Evolutionary conservation across 2,113 vertebrate species (phyloP).

Genomic region (Garra rufa): DNA sequence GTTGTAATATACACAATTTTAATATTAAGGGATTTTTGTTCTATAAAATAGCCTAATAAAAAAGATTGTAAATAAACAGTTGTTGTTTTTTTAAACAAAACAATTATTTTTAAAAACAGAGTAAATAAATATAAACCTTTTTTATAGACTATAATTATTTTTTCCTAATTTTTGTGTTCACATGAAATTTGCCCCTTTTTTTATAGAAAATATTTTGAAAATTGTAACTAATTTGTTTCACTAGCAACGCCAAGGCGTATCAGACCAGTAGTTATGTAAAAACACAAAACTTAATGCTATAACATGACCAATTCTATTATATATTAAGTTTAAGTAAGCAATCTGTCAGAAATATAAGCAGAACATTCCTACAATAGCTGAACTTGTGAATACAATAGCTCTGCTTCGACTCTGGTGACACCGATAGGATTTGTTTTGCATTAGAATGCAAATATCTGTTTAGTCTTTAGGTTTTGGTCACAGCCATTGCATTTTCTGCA

Average conservation of each 20-base stretch:
- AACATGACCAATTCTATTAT: not conserved
- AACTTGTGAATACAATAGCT: slow-evolving; percentile 9
- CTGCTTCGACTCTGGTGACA: not conserved
- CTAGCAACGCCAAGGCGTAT: not conserved
- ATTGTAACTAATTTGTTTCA: not conserved
- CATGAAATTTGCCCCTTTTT: too few relatives aligned
- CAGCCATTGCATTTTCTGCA: not conserved
- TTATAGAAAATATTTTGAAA: not conserved
- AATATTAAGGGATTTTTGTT: too few relatives aligned
- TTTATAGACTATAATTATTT: too few relatives aligned
- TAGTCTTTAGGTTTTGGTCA: not conserved
- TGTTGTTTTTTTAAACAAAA: too few relatives aligned
- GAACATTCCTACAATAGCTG: not conserved
- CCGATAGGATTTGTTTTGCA: slow-evolving; percentile 24
- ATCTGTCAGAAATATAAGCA: not conserved
- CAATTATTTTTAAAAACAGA: too few relatives aligned
- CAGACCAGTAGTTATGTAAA: not conserved
- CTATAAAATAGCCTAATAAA: too few relatives aligned
- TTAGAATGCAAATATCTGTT: slow-evolving; percentile 22
- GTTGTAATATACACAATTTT: too few relatives aligned
- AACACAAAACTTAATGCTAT: not conserved
- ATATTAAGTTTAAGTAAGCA: not conserved
- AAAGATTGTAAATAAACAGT: too few relatives aligned
- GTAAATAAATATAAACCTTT: too few relatives aligned
- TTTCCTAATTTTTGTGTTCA: not conserved